A percentile compares a stretch with the other conserved stretches of the same genome.
Evolutionary conservation across 2,797 vertebrate genomes (phyloP).

Genomic region (Hippopotamyrus pictus): DNA sequence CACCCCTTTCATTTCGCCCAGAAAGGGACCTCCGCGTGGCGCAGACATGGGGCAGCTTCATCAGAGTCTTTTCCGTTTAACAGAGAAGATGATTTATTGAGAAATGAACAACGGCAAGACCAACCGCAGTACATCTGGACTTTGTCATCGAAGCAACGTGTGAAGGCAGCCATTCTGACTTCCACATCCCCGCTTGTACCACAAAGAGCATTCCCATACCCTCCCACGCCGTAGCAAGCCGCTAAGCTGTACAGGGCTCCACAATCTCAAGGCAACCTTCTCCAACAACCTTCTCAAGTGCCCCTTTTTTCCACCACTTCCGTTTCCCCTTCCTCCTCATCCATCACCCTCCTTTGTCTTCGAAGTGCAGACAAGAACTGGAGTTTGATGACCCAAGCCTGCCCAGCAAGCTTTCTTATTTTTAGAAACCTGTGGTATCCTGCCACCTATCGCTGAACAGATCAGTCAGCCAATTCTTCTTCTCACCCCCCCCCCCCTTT

Average conservation of each 20-base stretch:
- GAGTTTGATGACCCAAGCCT: neutral
- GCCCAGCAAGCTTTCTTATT: neutral
- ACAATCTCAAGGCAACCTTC: neutral
- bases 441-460: neutral
- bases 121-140: neutral
- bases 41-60: neutral
- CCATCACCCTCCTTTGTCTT: slow-evolving; percentile 6
- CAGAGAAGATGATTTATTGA: neutral
- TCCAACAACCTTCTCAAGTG: neutral
- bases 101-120: neutral
- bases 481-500: neutral
- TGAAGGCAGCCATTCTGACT: neutral
- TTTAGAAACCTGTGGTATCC: neutral
- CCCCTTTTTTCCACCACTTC: neutral
- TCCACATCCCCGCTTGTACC: neutral
- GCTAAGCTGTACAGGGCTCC: too few species aligned
- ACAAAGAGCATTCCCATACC: slow-evolving; percentile 6
- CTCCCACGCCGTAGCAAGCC: neutral
- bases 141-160: neutral
- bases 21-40: neutral
- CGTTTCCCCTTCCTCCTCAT: neutral
- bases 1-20: neutral
- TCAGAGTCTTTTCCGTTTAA: neutral
- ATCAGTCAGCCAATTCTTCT: neutral
- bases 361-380: neutral